Percentiles rank a stretch among this genome's conserved stretches.
phyloP scores from a whole-genome alignment of 2,888 invertebrate species.

The Protula sp. region DNA sequence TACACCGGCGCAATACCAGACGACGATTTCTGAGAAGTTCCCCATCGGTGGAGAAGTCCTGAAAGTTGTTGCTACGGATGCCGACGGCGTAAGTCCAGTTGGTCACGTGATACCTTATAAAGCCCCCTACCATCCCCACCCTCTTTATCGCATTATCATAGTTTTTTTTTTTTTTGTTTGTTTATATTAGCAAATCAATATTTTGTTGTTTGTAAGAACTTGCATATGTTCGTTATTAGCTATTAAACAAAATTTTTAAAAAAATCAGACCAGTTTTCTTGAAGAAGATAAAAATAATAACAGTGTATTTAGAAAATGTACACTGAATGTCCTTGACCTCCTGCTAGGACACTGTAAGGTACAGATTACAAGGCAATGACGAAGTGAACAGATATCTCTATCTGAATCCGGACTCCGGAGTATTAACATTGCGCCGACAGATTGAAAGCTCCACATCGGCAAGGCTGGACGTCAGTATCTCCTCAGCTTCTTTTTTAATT shows the following conservation, averaged over 20 bases:
- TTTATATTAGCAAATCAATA: neutral
- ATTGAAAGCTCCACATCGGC: no score
- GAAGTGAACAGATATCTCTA: conserved; percentile 32
- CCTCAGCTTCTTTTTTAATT: no score
- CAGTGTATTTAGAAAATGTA: no score
- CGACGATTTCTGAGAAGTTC: conserved; percentile 28
- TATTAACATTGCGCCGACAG: no score
- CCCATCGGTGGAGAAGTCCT: conserved; percentile 62
- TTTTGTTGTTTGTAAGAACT: no score
- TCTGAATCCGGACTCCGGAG: conserved; percentile 30
- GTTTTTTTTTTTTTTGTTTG: neutral
- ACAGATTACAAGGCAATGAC: conserved; percentile 30
- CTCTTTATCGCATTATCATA: neutral
- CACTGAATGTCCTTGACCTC: no score
- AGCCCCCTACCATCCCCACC: neutral
- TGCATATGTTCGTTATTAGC: no score
- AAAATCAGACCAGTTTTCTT: no score
- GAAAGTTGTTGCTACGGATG: conserved; percentile 71
- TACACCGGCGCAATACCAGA: conserved; percentile 12
- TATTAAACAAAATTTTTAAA: no score
- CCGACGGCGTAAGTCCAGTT: conserved; percentile 68
- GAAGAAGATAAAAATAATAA: no score
- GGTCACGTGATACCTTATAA: neutral
- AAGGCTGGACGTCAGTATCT: no score
- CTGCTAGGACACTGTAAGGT: conserved; percentile 31